Evolutionary conservation across 2,888 invertebrate species (phyloP).

Genomic region (Buathra laborator): DNA sequence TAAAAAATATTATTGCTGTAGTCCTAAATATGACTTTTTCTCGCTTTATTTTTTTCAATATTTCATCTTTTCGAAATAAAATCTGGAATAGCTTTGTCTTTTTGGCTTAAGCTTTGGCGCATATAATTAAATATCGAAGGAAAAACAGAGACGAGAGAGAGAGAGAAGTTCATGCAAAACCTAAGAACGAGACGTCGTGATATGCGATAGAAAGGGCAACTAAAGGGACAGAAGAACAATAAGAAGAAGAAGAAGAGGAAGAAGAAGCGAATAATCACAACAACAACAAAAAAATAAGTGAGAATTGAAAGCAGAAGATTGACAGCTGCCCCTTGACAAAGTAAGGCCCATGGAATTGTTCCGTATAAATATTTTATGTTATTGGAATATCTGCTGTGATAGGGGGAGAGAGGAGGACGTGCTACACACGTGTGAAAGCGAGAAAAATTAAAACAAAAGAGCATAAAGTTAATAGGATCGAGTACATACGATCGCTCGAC

Average conservation of each 20-base stretch:
- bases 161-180: conserved; percentile 40
- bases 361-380: conserved; percentile 7
- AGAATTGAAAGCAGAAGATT: conserved; percentile 29
- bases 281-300: background rate
- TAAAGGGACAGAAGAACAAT: background rate
- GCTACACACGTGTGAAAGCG: conserved; percentile 56
- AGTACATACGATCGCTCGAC: conserved; percentile 94
- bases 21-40: too few relatives aligned
- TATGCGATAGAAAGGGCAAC: background rate
- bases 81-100: conserved; percentile 16
- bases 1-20: background rate
- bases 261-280: background rate
- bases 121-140: conserved; percentile 24
- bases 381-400: conserved; percentile 37
- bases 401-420: background rate
- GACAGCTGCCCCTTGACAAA: background rate
- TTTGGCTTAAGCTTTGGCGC: conserved; percentile 32
- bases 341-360: conserved; percentile 9
- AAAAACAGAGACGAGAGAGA: conserved; percentile 46
- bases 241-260: background rate
- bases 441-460: conserved; percentile 70
- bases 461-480: conserved; percentile 85
- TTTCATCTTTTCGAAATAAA: too few relatives aligned
- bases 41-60: too few relatives aligned
- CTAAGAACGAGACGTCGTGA: conserved; percentile 21